Evolutionary conservation across 2,797 vertebrate genomes (phyloP).

Genomic region (Knipowitschia caucasica): DNA sequence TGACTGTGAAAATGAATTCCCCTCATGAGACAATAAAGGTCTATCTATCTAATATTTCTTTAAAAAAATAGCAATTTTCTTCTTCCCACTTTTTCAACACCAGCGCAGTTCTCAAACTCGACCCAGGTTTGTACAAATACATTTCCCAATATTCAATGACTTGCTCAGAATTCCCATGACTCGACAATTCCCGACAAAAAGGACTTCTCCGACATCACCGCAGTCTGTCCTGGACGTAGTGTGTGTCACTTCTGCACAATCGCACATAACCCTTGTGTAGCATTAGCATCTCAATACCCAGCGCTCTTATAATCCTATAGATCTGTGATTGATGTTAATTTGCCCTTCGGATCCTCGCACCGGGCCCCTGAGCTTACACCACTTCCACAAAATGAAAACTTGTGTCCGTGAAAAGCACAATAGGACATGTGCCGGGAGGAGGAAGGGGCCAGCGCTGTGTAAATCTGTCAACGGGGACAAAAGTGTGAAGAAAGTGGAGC

Average conservation of each 20-base stretch:
- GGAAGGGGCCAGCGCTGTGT: conserved; percentile 25
- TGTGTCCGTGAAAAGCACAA: conserved; percentile 44
- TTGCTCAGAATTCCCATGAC: too few species aligned
- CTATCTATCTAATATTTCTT: too few species aligned
- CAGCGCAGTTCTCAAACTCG: too few species aligned
- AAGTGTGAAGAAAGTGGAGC: too few species aligned
- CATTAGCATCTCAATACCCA: conserved; percentile 33
- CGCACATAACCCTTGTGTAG: background rate
- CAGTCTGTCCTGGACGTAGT: background rate
- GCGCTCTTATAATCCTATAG: conserved; percentile 42
- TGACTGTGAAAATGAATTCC: too few species aligned
- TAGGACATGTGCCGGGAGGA: conserved; percentile 39
- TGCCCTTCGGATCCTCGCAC: conserved; percentile 20
- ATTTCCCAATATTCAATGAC: too few species aligned
- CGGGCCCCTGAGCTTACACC: conserved; percentile 24
- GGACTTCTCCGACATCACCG: too few species aligned
- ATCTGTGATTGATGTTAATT: conserved; percentile 57
- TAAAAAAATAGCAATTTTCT: too few species aligned
- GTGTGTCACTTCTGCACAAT: conserved; percentile 8
- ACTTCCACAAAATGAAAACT: conserved; percentile 54
- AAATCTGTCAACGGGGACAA: conserved; percentile 43
- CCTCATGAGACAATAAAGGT: too few species aligned
- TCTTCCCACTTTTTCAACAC: too few species aligned
- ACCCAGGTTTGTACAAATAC: too few species aligned
- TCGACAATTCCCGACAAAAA: too few species aligned